Evolutionary conservation across 2,888 invertebrate genomes (phyloP).

Genomic region (Papilio protenor): DNA sequence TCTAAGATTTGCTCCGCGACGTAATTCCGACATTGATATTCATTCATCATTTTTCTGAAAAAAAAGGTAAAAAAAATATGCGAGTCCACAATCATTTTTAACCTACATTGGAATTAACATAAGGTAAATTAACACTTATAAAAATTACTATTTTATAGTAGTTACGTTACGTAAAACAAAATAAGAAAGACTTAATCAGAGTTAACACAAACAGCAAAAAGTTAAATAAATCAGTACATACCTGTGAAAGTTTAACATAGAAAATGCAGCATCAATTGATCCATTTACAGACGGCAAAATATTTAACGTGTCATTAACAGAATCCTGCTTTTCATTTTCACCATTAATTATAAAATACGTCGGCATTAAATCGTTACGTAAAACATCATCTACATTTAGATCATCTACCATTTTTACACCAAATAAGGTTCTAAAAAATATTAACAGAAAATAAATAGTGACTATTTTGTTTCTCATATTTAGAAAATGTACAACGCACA

Average conservation of each 20-base stretch:
- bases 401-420: constrained; percentile 63
- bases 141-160: background rate
- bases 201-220: background rate
- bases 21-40: constrained; percentile 90
- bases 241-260: constrained; percentile 89
- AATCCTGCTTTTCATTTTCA: constrained; percentile 53
- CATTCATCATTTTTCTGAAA: constrained; percentile 89
- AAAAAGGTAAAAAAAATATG: background rate
- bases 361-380: constrained; percentile 88
- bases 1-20: constrained; percentile 89
- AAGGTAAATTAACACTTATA: background rate
- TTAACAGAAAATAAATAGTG: constrained; percentile 46
- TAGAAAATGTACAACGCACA: background rate
- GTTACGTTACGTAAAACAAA: background rate
- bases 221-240: constrained; percentile 56
- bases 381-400: constrained; percentile 86
- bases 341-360: constrained; percentile 84
- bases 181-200: constrained; percentile 13
- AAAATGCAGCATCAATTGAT: constrained; percentile 85
- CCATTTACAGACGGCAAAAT: constrained; percentile 77
- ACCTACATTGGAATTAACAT: background rate
- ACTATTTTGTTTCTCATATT: constrained; percentile 37
- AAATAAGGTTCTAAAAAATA: constrained; percentile 6
- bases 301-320: constrained; percentile 45
- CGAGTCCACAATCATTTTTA: background rate